These are phyloP conservation scores for Hafferia zeledoni DNA, from an alignment of 2,797 vertebrate species.

Conservation along the genomic window DNA sequence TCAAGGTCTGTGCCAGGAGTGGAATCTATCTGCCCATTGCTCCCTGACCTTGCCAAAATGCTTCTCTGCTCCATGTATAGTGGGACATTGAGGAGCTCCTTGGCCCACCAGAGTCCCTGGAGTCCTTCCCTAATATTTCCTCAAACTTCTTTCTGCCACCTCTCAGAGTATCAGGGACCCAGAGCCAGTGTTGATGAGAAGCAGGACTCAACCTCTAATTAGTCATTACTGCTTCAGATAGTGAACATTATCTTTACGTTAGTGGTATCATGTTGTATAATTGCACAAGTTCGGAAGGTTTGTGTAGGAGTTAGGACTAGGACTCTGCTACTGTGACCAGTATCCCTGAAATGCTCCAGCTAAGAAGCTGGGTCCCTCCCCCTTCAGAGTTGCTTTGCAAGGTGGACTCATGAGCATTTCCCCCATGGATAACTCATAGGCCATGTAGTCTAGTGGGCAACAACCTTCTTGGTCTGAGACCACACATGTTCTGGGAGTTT, in stretches of 20 bases:
- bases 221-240: not conserved
- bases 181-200: not conserved
- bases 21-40: no score
- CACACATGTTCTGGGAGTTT: fast-evolving
- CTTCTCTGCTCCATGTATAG: not conserved
- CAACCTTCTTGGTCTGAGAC: fast-evolving
- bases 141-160: not conserved
- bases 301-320: not conserved
- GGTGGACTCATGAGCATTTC: not conserved
- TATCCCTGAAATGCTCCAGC: not conserved
- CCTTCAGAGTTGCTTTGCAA: not conserved
- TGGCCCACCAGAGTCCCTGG: not conserved
- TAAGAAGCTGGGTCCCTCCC: not conserved
- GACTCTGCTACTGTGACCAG: not conserved
- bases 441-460: not conserved
- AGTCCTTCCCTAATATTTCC: not conserved
- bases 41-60: not conserved
- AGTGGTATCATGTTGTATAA: not conserved
- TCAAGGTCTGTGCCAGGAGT: not conserved
- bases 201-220: not conserved
- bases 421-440: not conserved
- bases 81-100: fast-evolving
- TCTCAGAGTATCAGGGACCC: not conserved
- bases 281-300: not conserved
- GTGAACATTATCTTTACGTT: not conserved